These are phyloP conservation scores for Exaiptasia diaphana DNA, from an alignment of 64 coral and sea anemone species.

Conservation along the genomic window DNA sequence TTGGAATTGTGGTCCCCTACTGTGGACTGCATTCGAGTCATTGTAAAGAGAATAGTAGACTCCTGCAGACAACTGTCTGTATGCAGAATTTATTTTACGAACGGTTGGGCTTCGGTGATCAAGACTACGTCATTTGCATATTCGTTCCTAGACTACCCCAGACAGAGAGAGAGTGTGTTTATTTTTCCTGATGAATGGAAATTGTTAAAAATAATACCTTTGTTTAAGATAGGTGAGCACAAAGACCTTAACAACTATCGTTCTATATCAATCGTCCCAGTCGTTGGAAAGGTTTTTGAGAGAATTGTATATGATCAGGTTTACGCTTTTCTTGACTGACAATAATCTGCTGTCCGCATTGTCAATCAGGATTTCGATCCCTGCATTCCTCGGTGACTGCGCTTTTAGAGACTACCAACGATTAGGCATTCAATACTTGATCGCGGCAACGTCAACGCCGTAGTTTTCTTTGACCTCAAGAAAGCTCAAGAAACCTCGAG, in stretches of 20 bases:
- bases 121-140: too few relatives aligned
- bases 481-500: neutral
- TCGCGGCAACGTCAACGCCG: slow-evolving; percentile 22
- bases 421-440: slow-evolving; percentile 21
- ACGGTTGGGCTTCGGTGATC: too few relatives aligned
- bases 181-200: slow-evolving; percentile 41
- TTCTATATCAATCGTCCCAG: slow-evolving; percentile 10
- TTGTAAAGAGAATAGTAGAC: too few relatives aligned
- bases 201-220: slow-evolving; percentile 9
- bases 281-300: slow-evolving; percentile 32
- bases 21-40: too few relatives aligned
- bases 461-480: slow-evolving; percentile 14
- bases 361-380: slow-evolving; percentile 34
- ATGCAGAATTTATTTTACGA: too few relatives aligned
- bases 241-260: slow-evolving; percentile 15
- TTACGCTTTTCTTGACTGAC: neutral
- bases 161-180: too few relatives aligned
- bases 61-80: too few relatives aligned
- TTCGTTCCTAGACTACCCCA: too few relatives aligned
- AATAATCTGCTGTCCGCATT: neutral
- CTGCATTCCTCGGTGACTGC: slow-evolving; percentile 25
- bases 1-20: too few relatives aligned
- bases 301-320: slow-evolving; percentile 38
- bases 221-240: neutral
- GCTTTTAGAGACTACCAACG: neutral